Evolutionary conservation across 2,888 invertebrate species (phyloP), one percentile per base, ranked within the genome.

Genomic region (Dexiosoma caninum): DNA sequence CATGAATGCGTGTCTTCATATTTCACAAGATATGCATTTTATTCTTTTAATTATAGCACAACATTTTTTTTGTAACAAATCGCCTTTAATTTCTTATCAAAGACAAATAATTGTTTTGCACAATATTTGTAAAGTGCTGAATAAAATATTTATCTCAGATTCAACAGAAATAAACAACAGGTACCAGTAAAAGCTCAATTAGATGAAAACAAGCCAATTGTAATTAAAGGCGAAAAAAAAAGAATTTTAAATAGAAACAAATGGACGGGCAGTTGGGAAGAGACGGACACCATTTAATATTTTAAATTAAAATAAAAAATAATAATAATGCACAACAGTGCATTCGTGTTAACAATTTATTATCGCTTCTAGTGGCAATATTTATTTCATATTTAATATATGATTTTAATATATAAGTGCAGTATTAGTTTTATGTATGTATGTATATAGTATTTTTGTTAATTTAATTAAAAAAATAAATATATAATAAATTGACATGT

Each of bases 401-500:
- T n/a, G n/a, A n/a, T n/a, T n/a, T n/a, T n/a, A n/a, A n/a, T n/a
- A n/a, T n/a, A n/a, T n/a, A n/a, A n/a, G n/a, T n/a, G n/a, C n/a
- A 35, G 37, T 69, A 44, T 23, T 44, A 12, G 46, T 35, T 27
- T 27, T 6, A 27, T 27, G 3, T 27, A 27, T 27, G 3, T 27
- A 5, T 27, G 3, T 27, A n/a, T n/a, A n/a, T n/a, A n/a, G n/a
- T 27, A 5, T 74, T 30, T 71, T 35, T 69, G 60, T 37, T 27
- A 55, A 74, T 51, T 51, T 4, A 64, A 37, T 78, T 42, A 32
- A 64, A 23, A 35, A 66, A 42, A 67, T 55, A 35, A 49, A 62
- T 69, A 53, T 57, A 30, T 75, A n/a, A n/a, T n/a, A 59, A 79
- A 59, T 42, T 81, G 55, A 55, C 86, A 86, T 85, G 85, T 82